Evolutionary conservation across 1,140 invertebrate species (phyloP).

Genomic region (Pseudomyrmex sp.): DNA sequence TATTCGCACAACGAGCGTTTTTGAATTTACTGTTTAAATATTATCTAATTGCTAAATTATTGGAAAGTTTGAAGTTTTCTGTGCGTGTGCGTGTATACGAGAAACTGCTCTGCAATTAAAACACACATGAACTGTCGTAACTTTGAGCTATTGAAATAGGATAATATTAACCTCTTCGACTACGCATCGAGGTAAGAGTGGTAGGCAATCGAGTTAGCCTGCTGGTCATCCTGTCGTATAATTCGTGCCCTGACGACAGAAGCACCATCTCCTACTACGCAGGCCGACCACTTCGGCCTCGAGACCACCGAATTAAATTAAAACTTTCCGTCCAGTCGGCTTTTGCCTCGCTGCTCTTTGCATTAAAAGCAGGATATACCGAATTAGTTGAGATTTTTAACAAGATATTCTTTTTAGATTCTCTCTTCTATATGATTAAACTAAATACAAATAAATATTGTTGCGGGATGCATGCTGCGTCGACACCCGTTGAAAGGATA

Average conservation of each 20-base stretch:
- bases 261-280: conserved; percentile 32
- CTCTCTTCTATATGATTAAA: background rate
- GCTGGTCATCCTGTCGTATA: conserved; percentile 65
- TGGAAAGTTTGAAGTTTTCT: background rate
- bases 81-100: background rate
- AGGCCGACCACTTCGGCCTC: conserved; percentile 50
- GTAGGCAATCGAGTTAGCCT: conserved; percentile 68
- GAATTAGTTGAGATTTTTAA: conserved; percentile 65
- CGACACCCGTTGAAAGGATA: no score
- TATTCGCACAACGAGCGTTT: no score
- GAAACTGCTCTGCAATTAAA: background rate
- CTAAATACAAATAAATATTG: background rate
- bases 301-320: conserved; percentile 68
- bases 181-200: conserved; percentile 63
- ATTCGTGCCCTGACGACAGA: conserved; percentile 54
- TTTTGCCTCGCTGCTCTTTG: conserved; percentile 43
- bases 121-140: conserved; percentile 49
- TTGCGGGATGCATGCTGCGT: no score
- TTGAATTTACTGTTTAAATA: background rate
- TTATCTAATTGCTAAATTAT: conserved; percentile 4
- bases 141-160: conserved; percentile 21
- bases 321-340: conserved; percentile 64
- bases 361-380: conserved; percentile 57
- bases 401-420: conserved; percentile 35
- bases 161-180: conserved; percentile 62